phyloP scores from a whole-genome alignment of 2,888 invertebrate genomes.

The Azorinus chamasolen region DNA sequence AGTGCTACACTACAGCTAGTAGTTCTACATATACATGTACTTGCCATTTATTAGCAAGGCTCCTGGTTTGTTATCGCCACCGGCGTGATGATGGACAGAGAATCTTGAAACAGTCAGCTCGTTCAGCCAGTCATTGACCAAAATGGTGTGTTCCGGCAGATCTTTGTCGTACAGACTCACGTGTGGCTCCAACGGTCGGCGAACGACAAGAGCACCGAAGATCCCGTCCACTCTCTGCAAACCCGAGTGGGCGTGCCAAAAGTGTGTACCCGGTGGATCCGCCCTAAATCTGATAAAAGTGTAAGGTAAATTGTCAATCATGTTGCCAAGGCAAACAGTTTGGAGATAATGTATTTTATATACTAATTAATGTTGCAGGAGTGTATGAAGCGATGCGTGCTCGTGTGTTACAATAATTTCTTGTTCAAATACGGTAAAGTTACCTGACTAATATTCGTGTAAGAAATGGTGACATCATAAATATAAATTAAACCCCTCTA shows the following conservation, averaged over 20 bases:
- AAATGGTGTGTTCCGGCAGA: slow-evolving; percentile 94
- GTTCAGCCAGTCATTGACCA: slow-evolving; percentile 95
- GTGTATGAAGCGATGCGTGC: no score
- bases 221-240: slow-evolving; percentile 78
- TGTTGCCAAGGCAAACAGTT: no score
- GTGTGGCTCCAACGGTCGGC: slow-evolving; percentile 91
- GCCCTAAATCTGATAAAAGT: slow-evolving; percentile 74
- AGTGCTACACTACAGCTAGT: no score
- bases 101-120: slow-evolving; percentile 91
- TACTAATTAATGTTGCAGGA: no score
- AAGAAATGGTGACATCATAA: no score
- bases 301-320: no score
- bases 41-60: slow-evolving; percentile 93
- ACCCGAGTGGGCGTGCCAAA: slow-evolving; percentile 81
- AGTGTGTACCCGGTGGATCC: slow-evolving; percentile 77
- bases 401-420: no score
- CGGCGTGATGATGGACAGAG: slow-evolving; percentile 93
- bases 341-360: no score
- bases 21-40: background rate
- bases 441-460: no score
- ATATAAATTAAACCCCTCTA: no score
- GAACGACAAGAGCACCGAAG: slow-evolving; percentile 77
- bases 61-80: slow-evolving; percentile 94
- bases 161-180: slow-evolving; percentile 95
- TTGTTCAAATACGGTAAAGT: no score